Evolutionary conservation across 2,888 invertebrate species (phyloP).

Genomic region (Cryptocheilus praepositus): DNA sequence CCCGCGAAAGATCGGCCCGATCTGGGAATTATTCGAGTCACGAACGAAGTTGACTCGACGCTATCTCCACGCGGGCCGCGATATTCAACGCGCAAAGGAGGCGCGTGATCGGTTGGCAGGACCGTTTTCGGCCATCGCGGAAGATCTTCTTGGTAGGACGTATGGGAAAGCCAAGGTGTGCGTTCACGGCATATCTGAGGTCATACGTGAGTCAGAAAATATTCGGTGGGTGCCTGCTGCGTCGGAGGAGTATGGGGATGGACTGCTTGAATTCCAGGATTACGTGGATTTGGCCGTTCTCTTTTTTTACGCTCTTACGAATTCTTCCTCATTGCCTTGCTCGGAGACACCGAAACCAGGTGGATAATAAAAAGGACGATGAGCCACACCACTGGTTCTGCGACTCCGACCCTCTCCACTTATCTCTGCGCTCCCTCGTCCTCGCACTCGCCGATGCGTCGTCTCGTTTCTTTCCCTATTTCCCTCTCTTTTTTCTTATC

Average conservation of each 20-base stretch:
- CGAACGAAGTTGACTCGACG: no score
- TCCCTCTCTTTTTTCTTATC: no score
- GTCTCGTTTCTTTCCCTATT: no score
- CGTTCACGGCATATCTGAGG: slow-evolving; percentile 28
- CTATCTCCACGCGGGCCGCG: no score
- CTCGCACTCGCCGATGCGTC: no score
- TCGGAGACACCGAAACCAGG: slow-evolving; percentile 40
- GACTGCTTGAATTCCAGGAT: slow-evolving; percentile 46
- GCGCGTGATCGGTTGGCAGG: slow-evolving; percentile 9
- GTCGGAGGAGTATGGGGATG: no score
- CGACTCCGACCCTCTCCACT: slow-evolving; percentile 21
- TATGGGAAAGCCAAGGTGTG: neutral
- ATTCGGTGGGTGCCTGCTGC: neutral
- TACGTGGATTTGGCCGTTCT: slow-evolving; percentile 42
- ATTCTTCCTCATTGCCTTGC: slow-evolving; percentile 57
- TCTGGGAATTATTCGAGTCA: no score
- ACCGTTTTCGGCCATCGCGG: slow-evolving; percentile 7
- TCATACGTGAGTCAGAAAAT: slow-evolving; percentile 47
- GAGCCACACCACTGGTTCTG: slow-evolving; percentile 39
- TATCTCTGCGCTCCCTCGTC: no score
- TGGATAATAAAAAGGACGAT: slow-evolving; percentile 62
- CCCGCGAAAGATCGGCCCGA: no score
- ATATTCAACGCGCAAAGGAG: neutral
- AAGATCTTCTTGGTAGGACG: neutral
- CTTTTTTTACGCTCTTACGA: slow-evolving; percentile 31